These are phyloP conservation scores for Theretra japonica DNA, from an alignment of 2,888 invertebrate species.

Conservation along the genomic window DNA sequence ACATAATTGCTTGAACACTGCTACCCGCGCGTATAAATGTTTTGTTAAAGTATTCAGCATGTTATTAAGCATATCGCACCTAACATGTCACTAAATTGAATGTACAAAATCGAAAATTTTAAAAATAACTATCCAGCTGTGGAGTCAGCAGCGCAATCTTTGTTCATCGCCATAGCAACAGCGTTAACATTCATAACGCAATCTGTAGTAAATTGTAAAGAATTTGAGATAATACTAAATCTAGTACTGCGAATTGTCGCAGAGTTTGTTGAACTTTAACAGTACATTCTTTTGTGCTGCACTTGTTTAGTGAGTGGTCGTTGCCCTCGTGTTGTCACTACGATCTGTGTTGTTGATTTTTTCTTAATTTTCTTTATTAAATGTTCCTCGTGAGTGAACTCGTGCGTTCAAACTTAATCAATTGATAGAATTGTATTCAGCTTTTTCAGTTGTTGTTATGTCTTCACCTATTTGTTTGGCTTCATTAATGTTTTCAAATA, in stretches of 20 bases:
- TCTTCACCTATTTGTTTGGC: no score
- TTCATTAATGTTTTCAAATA: neutral
- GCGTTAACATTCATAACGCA: conserved; percentile 11
- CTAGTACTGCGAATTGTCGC: conserved; percentile 25
- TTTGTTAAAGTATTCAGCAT: no score
- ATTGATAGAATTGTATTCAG: neutral
- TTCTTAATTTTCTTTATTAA: conserved; percentile 13
- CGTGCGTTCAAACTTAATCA: conserved; percentile 10
- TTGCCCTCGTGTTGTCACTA: conserved; percentile 14
- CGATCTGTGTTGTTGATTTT: conserved; percentile 5
- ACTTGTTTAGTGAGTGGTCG: conserved; percentile 15
- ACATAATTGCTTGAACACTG: no score
- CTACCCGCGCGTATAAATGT: no score
- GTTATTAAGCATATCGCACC: no score
- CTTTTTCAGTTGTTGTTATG: neutral
- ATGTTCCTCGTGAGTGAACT: neutral
- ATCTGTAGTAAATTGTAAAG: conserved; percentile 11
- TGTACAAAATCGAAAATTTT: neutral
- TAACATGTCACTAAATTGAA: neutral
- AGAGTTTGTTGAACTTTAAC: conserved; percentile 29
- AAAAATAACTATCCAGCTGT: no score
- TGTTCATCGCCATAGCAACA: conserved; percentile 4
- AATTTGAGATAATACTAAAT: conserved; percentile 22
- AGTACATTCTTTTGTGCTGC: conserved; percentile 24
- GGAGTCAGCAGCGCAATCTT: no score